Percentiles rank a stretch among this genome's conserved stretches.
Conservation (phyloP, 2,113 vertebrate species). For the Pangasianodon hypophthalmus region DNA sequence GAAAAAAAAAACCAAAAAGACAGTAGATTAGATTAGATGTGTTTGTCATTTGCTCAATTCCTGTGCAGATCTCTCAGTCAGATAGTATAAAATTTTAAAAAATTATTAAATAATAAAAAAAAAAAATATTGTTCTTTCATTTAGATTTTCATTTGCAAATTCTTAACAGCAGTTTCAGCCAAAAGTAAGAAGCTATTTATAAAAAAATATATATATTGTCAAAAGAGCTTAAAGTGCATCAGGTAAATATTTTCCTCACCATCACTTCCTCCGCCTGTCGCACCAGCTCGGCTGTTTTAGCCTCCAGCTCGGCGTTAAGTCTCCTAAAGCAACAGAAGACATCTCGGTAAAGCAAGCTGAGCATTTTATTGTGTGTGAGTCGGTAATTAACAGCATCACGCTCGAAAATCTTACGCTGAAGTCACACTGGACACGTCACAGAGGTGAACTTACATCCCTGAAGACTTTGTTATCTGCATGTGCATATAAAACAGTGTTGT, state of each 20-base stretch:
- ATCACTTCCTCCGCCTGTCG: constrained; percentile 86
- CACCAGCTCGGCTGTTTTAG: constrained; percentile 86
- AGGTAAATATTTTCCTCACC: constrained; percentile 70
- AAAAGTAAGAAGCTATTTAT: no score
- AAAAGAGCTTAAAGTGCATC: background rate
- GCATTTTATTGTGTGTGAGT: background rate
- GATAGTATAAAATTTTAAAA: background rate
- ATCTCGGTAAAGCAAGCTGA: background rate
- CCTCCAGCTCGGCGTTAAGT: constrained; percentile 90
- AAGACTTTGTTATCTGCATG: background rate
- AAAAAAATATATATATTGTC: no score
- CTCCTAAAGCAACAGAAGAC: constrained; percentile 66
- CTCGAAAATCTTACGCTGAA: no score
- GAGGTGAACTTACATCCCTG: background rate
- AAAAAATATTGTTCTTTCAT: background rate
- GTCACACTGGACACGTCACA: background rate
- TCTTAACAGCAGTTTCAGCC: background rate
- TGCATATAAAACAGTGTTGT: background rate
- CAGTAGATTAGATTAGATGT: background rate
- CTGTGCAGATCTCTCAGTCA: background rate
- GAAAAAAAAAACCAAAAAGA: background rate
- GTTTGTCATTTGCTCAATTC: background rate
- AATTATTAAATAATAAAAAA: background rate
- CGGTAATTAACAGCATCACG: background rate
- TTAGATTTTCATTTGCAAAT: background rate